Evolutionary conservation across 37 sponge, comb jelly and placozoan species (phyloP).

Genomic region (Trichoplax adhaerens): DNA sequence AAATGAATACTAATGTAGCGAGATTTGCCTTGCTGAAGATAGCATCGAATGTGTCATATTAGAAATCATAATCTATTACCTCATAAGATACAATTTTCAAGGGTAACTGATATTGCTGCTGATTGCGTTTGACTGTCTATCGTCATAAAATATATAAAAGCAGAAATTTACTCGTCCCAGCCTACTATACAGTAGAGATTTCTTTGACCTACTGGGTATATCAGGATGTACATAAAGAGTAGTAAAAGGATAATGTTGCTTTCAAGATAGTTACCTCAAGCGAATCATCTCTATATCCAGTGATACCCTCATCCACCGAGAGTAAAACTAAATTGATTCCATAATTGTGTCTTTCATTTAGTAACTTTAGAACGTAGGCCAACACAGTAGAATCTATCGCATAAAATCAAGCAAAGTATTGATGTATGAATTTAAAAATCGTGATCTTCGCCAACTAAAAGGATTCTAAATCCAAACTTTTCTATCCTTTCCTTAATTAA

Average conservation of each 20-base stretch:
- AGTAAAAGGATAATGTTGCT: too few relatives aligned
- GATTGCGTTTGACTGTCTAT: conserved; percentile 69
- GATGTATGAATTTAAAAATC: background rate
- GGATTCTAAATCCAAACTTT: background rate
- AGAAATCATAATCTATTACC: too few relatives aligned
- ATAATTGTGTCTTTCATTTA: conserved; percentile 81
- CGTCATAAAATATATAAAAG: too few relatives aligned
- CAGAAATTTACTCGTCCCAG: too few relatives aligned
- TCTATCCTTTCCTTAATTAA: background rate
- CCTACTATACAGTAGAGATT: too few relatives aligned
- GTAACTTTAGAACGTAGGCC: conserved; percentile 68
- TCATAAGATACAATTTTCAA: conserved; percentile 85
- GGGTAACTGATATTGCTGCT: conserved; percentile 64
- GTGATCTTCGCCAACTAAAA: background rate
- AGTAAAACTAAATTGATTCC: conserved; percentile 67
- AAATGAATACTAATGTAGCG: too few relatives aligned
- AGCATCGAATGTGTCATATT: too few relatives aligned
- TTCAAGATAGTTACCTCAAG: conserved; percentile 19
- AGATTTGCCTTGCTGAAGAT: too few relatives aligned
- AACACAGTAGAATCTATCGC: conserved; percentile 80
- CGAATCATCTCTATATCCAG: conserved; percentile 95
- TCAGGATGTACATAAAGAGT: too few relatives aligned
- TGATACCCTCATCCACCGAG: conserved; percentile 93
- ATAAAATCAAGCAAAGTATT: background rate
- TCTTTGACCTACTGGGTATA: too few relatives aligned